A percentile compares a stretch with the other conserved stretches of the same genome.
Evolutionary conservation across 2,888 invertebrate genomes (phyloP).

Genomic region (Drosophila kuntzei): DNA sequence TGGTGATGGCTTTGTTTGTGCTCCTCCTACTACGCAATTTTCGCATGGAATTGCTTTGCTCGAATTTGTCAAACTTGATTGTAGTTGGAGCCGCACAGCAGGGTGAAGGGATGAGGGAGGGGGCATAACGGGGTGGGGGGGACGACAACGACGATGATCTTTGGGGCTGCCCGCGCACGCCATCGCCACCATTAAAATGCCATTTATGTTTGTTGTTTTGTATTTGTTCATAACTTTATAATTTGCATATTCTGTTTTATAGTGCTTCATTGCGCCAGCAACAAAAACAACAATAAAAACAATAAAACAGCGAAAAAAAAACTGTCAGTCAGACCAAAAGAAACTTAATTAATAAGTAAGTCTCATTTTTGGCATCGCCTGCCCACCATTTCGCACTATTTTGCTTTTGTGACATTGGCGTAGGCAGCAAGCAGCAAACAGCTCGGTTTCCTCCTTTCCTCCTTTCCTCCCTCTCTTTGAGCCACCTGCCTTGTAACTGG

Average conservation of each 20-base stretch:
- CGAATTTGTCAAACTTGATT: constrained; percentile 58
- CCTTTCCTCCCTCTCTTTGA: background rate
- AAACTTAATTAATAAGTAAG: constrained; percentile 80
- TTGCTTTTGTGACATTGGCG: constrained; percentile 73
- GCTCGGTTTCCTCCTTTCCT: background rate
- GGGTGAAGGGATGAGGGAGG: background rate
- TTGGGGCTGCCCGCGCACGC: constrained; percentile 56
- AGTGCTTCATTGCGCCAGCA: constrained; percentile 41
- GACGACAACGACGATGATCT: constrained; percentile 20
- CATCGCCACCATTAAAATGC: constrained; percentile 71
- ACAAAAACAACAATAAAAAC: constrained; percentile 16
- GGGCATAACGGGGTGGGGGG: background rate
- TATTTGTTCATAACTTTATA: constrained; percentile 51
- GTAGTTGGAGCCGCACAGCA: constrained; percentile 25
- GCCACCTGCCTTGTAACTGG: constrained; percentile 1
- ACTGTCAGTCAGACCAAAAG: constrained; percentile 51
- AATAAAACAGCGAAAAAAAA: constrained; percentile 17
- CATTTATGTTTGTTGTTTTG: constrained; percentile 59
- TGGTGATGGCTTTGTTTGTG: constrained; percentile 38
- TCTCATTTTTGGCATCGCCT: constrained; percentile 69
- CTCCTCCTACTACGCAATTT: constrained; percentile 51
- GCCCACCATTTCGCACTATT: constrained; percentile 77
- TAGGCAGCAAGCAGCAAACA: constrained; percentile 58
- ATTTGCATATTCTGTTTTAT: constrained; percentile 71
- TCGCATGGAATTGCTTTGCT: constrained; percentile 43